Conservation (phyloP, 2,113 vertebrate species). For the Microcebus lehilahytsara region DNA sequence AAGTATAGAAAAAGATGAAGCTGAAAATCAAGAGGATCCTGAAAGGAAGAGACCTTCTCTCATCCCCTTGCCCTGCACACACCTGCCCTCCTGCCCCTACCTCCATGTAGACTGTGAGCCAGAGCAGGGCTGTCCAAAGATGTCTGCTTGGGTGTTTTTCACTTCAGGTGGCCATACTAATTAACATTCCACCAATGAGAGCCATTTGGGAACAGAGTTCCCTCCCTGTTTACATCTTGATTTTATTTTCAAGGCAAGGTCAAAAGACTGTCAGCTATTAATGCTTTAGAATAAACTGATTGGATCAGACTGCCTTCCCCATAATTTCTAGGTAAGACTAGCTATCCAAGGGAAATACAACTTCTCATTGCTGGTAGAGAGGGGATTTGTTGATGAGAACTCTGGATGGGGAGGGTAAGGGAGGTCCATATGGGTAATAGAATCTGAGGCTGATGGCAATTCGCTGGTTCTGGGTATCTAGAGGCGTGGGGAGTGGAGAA, state of each 20-base stretch:
- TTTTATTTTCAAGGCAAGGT: conserved; percentile 53
- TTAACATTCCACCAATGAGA: background rate
- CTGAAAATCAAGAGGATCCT: background rate
- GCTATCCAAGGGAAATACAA: background rate
- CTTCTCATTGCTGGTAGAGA: background rate
- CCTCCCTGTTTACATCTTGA: background rate
- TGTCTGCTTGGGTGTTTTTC: background rate
- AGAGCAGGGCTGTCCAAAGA: background rate
- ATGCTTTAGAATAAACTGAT: background rate
- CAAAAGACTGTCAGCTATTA: conserved; percentile 22
- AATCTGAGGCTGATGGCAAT: background rate
- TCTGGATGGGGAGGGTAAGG: too few species aligned
- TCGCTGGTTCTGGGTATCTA: background rate
- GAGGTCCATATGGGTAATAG: background rate
- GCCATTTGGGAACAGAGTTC: background rate
- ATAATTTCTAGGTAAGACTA: background rate
- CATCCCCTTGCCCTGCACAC: rapidly evolving
- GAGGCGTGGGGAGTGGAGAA: background rate
- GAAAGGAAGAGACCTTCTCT: background rate
- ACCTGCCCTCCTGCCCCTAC: rapidly evolving
- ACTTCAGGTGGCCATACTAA: background rate
- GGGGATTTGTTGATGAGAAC: background rate
- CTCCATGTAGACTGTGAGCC: background rate
- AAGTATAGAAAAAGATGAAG: background rate
- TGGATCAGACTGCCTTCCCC: background rate